A percentile compares a stretch with the other conserved stretches of the same genome.
Conservation (phyloP, 2,888 invertebrate species). For the Epistrophe grossulariae region DNA sequence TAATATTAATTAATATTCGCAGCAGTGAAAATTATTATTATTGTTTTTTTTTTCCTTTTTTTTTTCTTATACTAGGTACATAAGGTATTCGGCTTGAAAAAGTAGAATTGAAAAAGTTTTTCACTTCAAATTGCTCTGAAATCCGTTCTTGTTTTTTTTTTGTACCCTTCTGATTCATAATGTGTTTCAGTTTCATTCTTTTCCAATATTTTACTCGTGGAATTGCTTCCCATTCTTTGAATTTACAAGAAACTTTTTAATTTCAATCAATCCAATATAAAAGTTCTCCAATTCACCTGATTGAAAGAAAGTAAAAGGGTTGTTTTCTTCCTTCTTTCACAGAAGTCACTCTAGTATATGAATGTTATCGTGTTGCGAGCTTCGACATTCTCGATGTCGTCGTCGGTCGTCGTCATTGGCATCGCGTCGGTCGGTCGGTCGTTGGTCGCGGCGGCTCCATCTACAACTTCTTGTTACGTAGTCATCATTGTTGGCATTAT, state of each 20-base stretch:
- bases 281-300: slow-evolving; percentile 70
- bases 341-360: neutral
- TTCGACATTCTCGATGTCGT: neutral
- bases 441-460: neutral
- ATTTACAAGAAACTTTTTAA: slow-evolving; percentile 63
- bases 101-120: slow-evolving; percentile 72
- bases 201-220: slow-evolving; percentile 43
- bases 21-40: slow-evolving; percentile 49
- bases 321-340: slow-evolving; percentile 18
- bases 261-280: slow-evolving; percentile 72
- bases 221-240: slow-evolving; percentile 2
- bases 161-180: slow-evolving; percentile 42
- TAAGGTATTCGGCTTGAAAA: slow-evolving; percentile 20
- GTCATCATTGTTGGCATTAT: slow-evolving; percentile 25
- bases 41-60: slow-evolving; percentile 33
- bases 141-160: slow-evolving; percentile 47
- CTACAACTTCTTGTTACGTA: neutral
- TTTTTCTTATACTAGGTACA: neutral
- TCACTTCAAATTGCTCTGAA: slow-evolving; percentile 69
- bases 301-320: slow-evolving; percentile 60
- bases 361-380: neutral
- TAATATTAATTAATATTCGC: slow-evolving; percentile 68
- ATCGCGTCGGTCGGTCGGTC: neutral
- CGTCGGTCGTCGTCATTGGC: neutral
- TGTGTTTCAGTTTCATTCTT: slow-evolving; percentile 67